phyloP scores from a whole-genome alignment of 1,140 invertebrate species.

The Bombus sylvicola region DNA sequence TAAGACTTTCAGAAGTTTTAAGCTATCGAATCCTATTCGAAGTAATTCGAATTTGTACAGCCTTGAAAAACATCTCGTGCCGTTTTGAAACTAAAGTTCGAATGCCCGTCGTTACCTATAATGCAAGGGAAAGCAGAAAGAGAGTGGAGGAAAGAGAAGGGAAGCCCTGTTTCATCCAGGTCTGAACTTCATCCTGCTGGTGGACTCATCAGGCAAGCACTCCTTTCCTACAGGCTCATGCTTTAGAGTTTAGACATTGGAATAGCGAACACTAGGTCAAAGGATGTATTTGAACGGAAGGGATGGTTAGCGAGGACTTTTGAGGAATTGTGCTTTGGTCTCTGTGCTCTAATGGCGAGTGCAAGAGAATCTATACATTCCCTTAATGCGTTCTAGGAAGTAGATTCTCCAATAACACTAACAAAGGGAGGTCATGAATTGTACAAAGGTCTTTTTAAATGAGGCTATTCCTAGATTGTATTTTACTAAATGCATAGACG shows the following conservation, averaged over 20 bases:
- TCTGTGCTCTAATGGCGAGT: background rate
- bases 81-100: no score
- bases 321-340: background rate
- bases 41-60: no score
- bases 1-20: no score
- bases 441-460: background rate
- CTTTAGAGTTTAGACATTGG: background rate
- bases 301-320: background rate
- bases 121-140: background rate
- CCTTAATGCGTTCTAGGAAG: background rate
- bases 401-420: background rate
- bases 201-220: background rate
- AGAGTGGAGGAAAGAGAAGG: background rate
- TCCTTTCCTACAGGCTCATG: background rate
- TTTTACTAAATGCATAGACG: background rate
- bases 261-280: background rate
- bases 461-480: background rate
- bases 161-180: background rate
- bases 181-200: background rate
- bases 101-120: background rate
- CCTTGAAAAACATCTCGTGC: no score
- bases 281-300: background rate
- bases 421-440: background rate
- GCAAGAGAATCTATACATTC: background rate
- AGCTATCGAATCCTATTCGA: no score